phyloP scores from a whole-genome alignment of 30 jellyfish, hydroid and myxozoan genomes.

The Pseudorhiza aurosa region DNA sequence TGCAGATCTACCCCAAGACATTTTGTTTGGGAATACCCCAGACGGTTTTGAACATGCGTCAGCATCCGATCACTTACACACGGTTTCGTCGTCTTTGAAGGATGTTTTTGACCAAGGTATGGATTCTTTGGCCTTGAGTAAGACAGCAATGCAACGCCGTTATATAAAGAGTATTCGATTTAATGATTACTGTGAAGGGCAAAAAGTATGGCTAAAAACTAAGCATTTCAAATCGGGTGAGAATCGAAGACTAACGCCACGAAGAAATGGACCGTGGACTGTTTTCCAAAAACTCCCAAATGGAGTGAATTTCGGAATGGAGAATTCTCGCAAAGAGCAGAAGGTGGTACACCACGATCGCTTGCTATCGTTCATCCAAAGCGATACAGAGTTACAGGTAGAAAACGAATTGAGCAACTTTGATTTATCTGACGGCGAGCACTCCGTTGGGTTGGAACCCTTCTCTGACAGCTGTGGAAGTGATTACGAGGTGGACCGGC shows the following conservation, averaged over 20 bases:
- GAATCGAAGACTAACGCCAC: slow-evolving; percentile 43
- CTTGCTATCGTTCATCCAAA: slow-evolving; percentile 11
- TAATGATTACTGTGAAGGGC: slow-evolving; percentile 4
- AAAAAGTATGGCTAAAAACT: slow-evolving; percentile 13
- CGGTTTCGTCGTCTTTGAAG: neutral
- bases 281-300: slow-evolving; percentile 35
- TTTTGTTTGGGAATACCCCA: slow-evolving; percentile 18
- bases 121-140: neutral
- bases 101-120: slow-evolving; percentile 10
- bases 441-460: neutral
- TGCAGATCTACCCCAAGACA: slow-evolving; percentile 30
- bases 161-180: neutral
- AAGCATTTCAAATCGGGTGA: slow-evolving; percentile 33
- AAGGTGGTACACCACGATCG: slow-evolving; percentile 60
- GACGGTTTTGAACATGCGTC: slow-evolving; percentile 13
- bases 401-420: neutral
- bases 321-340: slow-evolving; percentile 27
- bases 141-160: slow-evolving; percentile 5
- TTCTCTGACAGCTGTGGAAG: neutral
- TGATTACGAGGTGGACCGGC: neutral
- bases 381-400: neutral
- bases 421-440: slow-evolving; percentile 6
- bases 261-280: slow-evolving; percentile 59
- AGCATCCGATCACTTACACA: slow-evolving; percentile 27
- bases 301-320: slow-evolving; percentile 58